Conservation (phyloP, 2,797 vertebrate species). For the Chloroceryle inda region DNA sequence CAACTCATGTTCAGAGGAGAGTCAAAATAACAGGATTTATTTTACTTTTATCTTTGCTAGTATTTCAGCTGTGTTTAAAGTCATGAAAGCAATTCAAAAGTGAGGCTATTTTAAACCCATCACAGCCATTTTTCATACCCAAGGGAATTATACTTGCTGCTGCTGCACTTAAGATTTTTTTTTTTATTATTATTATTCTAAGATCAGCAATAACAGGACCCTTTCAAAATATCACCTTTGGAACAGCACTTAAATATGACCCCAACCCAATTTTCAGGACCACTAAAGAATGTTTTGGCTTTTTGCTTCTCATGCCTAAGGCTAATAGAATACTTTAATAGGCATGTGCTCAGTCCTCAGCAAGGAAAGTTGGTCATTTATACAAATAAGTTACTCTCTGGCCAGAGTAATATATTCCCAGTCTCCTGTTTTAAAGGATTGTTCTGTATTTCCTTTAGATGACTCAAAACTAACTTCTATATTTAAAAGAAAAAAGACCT, state of each 20-base stretch:
- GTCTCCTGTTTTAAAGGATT: not conserved
- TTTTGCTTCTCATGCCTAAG: not conserved
- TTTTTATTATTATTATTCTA: not conserved
- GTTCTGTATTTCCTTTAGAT: not conserved
- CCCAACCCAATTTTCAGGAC: not conserved
- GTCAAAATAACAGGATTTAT: slow-evolving; percentile 57
- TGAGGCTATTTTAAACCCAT: slow-evolving; percentile 28
- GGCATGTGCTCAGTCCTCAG: not conserved
- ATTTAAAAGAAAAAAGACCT: not conserved
- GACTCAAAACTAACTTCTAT: not conserved
- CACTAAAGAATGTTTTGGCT: not conserved
- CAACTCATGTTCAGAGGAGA: slow-evolving; percentile 3
- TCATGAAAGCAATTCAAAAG: slow-evolving; percentile 32
- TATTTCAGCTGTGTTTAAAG: slow-evolving; percentile 45
- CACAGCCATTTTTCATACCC: not conserved
- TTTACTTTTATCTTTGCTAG: slow-evolving; percentile 42
- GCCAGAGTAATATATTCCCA: not conserved
- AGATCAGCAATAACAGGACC: not conserved
- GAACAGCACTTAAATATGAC: not conserved
- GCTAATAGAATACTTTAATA: not conserved
- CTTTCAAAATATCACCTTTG: not conserved
- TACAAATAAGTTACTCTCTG: not conserved
- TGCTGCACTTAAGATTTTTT: not conserved
- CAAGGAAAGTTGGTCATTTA: not conserved
- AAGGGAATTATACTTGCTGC: not conserved